Evolutionary conservation across 2,888 invertebrate species (phyloP), one percentile per base, ranked within the genome.

Genomic region (Limulus polyphemus): DNA sequence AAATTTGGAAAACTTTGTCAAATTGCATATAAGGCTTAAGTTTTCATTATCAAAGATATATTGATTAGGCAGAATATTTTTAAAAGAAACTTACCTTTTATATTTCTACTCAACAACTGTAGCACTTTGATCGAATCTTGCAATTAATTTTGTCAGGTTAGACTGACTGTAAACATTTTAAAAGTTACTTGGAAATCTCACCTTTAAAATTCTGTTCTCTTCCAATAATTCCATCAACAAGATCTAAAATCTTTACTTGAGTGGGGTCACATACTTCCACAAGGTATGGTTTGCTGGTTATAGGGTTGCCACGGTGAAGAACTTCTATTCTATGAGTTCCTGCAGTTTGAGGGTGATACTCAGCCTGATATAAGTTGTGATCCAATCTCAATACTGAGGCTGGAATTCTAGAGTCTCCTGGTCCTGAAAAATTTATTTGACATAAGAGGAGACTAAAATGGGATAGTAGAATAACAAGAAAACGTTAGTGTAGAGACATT

Each of bases 261-360:
- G 75, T 74, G n/a, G 81, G 77, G 71, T 83, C 82, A 69, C 79
- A 78, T 5, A 81, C 81, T 67, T 92, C 90, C 4, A 91, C 79
- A 10, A 81, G 80, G 71, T 83, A 83, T 0, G 83, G 83, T 69
- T 83, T 79, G 70, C 83, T 82, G 49, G 82, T 81, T 16, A 84
- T 79, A 10, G 82, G 80, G 3, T 81, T 80, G 51, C 81, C 82
- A 17, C 82, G 80, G 69, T 83, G 83, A 50, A 82, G 80, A 46
- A 85, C 80, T 16, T 83, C 81, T 62, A 92, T 83, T 50, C 83
- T 80, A 72, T 90, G 87, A 13, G 82, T 81, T 1, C 91, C 90
- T 7, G 89, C 87, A 66, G 83, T 80, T 67, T 82, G 81, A 0
- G 89, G 87, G 2, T 85, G 83, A 76, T 90, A 90, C 71, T 88